Conservation (phyloP, 1,140 invertebrate genomes). For the Leptinotarsa defecta region DNA sequence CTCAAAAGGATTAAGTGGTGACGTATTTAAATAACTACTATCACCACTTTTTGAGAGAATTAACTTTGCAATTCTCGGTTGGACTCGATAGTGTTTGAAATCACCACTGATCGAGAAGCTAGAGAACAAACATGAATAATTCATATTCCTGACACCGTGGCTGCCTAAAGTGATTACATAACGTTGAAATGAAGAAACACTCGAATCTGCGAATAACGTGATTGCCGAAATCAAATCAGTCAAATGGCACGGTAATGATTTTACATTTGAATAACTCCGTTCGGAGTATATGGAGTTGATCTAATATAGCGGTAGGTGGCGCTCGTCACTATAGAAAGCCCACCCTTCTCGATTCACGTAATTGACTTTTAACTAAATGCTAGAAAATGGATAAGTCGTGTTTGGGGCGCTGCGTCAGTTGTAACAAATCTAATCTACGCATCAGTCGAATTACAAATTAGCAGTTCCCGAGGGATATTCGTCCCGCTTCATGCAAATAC, state of each 20-base stretch:
- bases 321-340: constrained; percentile 16
- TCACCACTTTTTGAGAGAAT: too few species aligned
- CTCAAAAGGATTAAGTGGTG: too few species aligned
- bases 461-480: constrained; percentile 45
- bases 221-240: constrained; percentile 34
- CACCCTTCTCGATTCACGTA: constrained; percentile 47
- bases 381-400: constrained; percentile 55
- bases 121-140: too few species aligned
- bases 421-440: constrained; percentile 52
- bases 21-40: too few species aligned
- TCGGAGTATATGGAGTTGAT: constrained; percentile 39
- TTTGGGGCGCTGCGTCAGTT: constrained; percentile 38
- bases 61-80: too few species aligned
- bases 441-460: constrained; percentile 54
- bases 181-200: constrained; percentile 14
- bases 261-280: constrained; percentile 45
- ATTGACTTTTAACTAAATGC: constrained; percentile 55
- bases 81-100: too few species aligned
- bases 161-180: constrained; percentile 16
- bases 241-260: constrained; percentile 41
- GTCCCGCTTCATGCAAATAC: constrained; percentile 47
- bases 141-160: too few species aligned
- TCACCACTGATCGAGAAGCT: too few species aligned
- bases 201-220: constrained; percentile 8
- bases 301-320: constrained; percentile 35